Percentiles rank a stretch among this genome's conserved stretches.
These are phyloP conservation scores for Pampusana beccarii DNA, from an alignment of 2,113 vertebrate species.

Conservation along the genomic window DNA sequence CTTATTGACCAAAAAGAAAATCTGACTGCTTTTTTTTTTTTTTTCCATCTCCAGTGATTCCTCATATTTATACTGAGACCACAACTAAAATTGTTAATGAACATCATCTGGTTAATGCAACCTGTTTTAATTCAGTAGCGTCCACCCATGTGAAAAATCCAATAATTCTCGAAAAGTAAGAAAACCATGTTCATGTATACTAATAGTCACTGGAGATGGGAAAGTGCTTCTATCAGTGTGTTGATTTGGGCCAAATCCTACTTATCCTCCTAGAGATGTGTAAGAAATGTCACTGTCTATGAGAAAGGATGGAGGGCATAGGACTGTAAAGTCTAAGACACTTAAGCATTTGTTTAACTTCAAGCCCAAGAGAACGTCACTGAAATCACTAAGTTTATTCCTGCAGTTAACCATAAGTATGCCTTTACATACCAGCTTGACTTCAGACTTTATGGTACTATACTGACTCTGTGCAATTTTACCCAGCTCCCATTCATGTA, in stretches of 20 bases:
- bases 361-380: neutral
- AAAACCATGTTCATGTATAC: neutral
- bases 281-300: neutral
- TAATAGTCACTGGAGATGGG: neutral
- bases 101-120: neutral
- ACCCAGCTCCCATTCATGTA: constrained; percentile 4
- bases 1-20: neutral
- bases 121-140: neutral
- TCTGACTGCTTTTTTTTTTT: neutral
- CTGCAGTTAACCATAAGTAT: neutral
- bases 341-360: neutral
- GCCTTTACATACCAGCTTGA: neutral
- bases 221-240: neutral
- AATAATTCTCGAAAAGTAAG: neutral
- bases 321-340: neutral
- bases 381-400: neutral
- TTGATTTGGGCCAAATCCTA: neutral
- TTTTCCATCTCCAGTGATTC: neutral
- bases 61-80: neutral
- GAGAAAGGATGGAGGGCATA: neutral
- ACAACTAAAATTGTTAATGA: neutral
- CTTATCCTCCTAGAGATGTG: neutral
- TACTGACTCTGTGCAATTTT: neutral
- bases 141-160: neutral
- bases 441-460: neutral